Conservation (phyloP, 2,888 invertebrate genomes). For the Laothoe populi region DNA sequence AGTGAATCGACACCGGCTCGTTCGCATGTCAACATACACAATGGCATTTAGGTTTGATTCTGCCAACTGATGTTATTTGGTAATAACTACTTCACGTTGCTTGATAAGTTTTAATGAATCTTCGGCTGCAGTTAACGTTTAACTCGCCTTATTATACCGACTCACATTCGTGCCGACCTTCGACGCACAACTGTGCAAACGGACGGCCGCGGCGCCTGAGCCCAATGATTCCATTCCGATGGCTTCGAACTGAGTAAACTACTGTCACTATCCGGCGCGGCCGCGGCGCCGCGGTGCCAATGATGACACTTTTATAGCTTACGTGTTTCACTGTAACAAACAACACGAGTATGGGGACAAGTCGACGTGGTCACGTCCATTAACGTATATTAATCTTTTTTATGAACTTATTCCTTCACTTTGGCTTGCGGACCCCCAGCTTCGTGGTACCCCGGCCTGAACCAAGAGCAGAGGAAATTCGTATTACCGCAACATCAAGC, state of each 20-base stretch:
- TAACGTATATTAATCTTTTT: too few species aligned
- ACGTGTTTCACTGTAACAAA: neutral
- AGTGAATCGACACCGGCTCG: too few species aligned
- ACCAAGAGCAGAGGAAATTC: too few species aligned
- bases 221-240: neutral
- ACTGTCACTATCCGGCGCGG: neutral
- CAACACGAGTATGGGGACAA: neutral
- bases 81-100: neutral
- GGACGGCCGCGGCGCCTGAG: constrained; percentile 13
- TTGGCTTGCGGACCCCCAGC: too few species aligned
- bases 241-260: constrained; percentile 7
- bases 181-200: constrained; percentile 36
- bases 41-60: too few species aligned
- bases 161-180: neutral
- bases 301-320: neutral
- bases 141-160: neutral
- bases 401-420: too few species aligned
- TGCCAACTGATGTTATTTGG: too few species aligned
- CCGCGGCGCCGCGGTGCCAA: neutral
- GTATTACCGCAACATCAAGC: too few species aligned
- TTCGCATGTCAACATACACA: too few species aligned
- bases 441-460: too few species aligned
- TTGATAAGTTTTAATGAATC: neutral
- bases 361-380: too few species aligned
- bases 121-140: neutral